Percentiles rank a stretch among this genome's conserved stretches.
Evolutionary conservation across 2,113 vertebrate species (phyloP).

Genomic region (Xiphias gladius): DNA sequence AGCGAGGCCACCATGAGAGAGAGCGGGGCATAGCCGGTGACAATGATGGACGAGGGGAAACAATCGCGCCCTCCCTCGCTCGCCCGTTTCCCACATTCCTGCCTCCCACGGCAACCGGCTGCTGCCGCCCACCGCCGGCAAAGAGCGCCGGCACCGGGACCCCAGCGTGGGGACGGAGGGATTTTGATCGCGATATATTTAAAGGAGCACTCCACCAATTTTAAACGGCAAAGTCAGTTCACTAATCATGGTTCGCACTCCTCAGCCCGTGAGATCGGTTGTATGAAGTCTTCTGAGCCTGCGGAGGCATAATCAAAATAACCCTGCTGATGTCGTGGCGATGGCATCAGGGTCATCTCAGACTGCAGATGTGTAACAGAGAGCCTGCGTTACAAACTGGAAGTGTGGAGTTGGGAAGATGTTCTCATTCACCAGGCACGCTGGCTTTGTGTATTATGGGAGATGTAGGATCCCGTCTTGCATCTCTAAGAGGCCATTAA

Average conservation of each 20-base stretch:
- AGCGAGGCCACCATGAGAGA: conserved; percentile 72
- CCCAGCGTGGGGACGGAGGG: not conserved
- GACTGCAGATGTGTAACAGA: no score
- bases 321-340: no score
- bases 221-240: not conserved
- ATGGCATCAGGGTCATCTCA: no score
- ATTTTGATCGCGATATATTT: not conserved
- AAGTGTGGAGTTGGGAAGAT: no score
- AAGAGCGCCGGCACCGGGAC: not conserved
- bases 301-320: no score
- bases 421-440: no score
- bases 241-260: not conserved
- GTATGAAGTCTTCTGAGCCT: no score
- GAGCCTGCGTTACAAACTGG: no score
- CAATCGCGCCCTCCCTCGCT: conserved; percentile 61
- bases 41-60: conserved; percentile 82
- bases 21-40: conserved; percentile 62
- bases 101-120: conserved; percentile 63
- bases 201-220: not conserved
- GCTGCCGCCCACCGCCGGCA: conserved; percentile 48
- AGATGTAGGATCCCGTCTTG: no score
- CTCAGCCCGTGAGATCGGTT: no score
- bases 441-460: no score
- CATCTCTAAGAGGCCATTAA: no score
- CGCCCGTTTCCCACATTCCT: conserved; percentile 76